A percentile compares a stretch with the other conserved stretches of the same genome.
Conservation (phyloP, 2,113 vertebrate genomes). For the Noturus placidus region DNA sequence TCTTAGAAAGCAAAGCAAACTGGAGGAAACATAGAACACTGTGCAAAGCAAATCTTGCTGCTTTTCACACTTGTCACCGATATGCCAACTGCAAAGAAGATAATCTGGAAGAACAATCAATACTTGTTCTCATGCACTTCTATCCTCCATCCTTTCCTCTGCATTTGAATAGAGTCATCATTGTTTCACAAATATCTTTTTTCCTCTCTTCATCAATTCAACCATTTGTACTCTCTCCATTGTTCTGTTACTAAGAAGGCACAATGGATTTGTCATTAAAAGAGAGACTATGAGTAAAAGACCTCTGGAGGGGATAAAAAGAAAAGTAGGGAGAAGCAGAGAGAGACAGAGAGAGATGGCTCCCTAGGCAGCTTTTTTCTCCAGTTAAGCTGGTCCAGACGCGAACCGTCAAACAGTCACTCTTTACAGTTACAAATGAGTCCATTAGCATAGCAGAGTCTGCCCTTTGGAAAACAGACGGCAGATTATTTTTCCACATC, state of each 20-base stretch:
- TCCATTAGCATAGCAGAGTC: constrained; percentile 40
- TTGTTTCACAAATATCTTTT: not conserved
- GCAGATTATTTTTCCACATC: constrained; percentile 34
- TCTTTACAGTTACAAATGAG: constrained; percentile 48
- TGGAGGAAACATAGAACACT: not conserved
- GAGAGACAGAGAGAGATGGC: not conserved
- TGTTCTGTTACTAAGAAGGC: not conserved
- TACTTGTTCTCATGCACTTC: constrained; percentile 51
- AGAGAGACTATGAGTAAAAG: not conserved
- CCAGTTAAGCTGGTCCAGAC: constrained; percentile 41
- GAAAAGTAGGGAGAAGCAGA: not conserved
- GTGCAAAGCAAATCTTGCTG: constrained; percentile 35
- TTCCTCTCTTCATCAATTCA: not conserved
- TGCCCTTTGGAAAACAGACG: constrained; percentile 43
- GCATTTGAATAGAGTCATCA: constrained; percentile 33
- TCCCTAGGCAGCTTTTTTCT: constrained; percentile 42
- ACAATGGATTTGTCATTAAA: not conserved
- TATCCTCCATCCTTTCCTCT: constrained; percentile 30
- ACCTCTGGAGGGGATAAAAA: not conserved
- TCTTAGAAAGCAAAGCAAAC: not conserved
- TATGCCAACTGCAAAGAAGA: constrained; percentile 59
- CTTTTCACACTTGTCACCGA: constrained; percentile 56
- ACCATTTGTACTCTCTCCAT: not conserved
- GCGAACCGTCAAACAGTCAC: constrained; percentile 21
- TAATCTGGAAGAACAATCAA: constrained; percentile 61